Evolutionary conservation across 1,140 invertebrate genomes (phyloP), one percentile per base, ranked within the genome.

Genomic region (Drosophila malerkotliana): DNA sequence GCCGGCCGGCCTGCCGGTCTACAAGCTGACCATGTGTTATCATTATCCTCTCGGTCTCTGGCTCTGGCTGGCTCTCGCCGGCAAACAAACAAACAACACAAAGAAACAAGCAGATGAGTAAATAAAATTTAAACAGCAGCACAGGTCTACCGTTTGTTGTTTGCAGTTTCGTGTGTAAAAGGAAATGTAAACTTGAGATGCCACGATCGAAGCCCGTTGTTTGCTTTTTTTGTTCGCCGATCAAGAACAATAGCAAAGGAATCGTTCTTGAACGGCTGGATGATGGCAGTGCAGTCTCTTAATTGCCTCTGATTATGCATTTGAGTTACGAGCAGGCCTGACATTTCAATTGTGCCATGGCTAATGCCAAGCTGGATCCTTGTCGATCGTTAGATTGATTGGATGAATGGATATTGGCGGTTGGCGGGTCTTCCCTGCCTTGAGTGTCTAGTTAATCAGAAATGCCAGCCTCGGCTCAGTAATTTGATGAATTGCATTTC

Each of bases 241-340:
- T 49, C 44, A 37, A 37, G 34, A 37, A 37, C 34, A 37, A 37
- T 12, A 37, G 10, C 34, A 37, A 37, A 37, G 12, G 32, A 32
- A 28, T 57, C 85, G 58, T 79, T 79, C 49, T 68, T 45, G 41
- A 67, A 45, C 39, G 56, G 55, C 69, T 58, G 45, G 58, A 28
- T 24, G 52, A 61, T 74, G 68, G 41, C 18, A 66, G 37, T 82
- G 75, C 78, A 63, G 26, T 34, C 69, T 69, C 68, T 88, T 83
- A 88, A 88, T 88, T 83, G 83, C 39, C 57, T 79, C 67, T 83
- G 83, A 83, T 79, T 88, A 85, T 88, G 63, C 66, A 68, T 62
- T 59, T 85, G 82, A 69, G 51, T 82, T 81, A 78, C 80, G 60
- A 49, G 55, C 52, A 48, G 47, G 56, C 68, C 78, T 78, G 78